Evolutionary conservation across 1,140 invertebrate species (phyloP).

Genomic region (Diorhabda elongata): DNA sequence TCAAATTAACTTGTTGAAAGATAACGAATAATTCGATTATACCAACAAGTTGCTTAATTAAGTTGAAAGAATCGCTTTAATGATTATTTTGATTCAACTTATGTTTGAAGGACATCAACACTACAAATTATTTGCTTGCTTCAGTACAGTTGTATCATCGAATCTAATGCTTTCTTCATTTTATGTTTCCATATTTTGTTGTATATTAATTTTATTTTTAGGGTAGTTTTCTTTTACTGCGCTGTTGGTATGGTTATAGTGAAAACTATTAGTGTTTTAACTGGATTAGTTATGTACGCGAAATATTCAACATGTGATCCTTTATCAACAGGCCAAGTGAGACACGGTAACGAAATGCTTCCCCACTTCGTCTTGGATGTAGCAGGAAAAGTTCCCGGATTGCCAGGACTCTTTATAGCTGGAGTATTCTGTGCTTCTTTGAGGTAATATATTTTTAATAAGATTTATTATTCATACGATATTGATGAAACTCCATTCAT

Average conservation of each 20-base stretch:
- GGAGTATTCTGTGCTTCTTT: constrained; percentile 64
- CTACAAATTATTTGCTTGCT: too few species aligned
- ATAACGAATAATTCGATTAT: too few species aligned
- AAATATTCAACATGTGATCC: constrained; percentile 72
- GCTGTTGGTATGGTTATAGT: constrained; percentile 47
- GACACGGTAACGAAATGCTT: constrained; percentile 50
- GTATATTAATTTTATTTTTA: constrained; percentile 17
- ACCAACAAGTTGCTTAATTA: too few species aligned
- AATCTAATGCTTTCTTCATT: too few species aligned
- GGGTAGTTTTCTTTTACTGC: constrained; percentile 47
- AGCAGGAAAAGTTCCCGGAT: constrained; percentile 49
- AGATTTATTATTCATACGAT: constrained; percentile 1
- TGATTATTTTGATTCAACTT: too few species aligned
- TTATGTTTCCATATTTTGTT: too few species aligned
- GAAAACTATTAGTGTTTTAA: constrained; percentile 51
- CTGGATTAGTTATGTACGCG: constrained; percentile 71
- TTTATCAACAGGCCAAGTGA: constrained; percentile 52
- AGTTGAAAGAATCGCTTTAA: too few species aligned
- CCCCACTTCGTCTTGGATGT: constrained; percentile 56
- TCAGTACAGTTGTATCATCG: too few species aligned
- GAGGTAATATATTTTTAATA: constrained; percentile 47
- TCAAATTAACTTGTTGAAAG: too few species aligned
- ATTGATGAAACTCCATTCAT: not conserved
- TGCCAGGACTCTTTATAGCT: constrained; percentile 62
- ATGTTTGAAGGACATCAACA: too few species aligned